Evolutionary conservation across 2,797 vertebrate species (phyloP), one percentile per base, ranked within the genome.

Genomic region (Eremophila alpestris): DNA sequence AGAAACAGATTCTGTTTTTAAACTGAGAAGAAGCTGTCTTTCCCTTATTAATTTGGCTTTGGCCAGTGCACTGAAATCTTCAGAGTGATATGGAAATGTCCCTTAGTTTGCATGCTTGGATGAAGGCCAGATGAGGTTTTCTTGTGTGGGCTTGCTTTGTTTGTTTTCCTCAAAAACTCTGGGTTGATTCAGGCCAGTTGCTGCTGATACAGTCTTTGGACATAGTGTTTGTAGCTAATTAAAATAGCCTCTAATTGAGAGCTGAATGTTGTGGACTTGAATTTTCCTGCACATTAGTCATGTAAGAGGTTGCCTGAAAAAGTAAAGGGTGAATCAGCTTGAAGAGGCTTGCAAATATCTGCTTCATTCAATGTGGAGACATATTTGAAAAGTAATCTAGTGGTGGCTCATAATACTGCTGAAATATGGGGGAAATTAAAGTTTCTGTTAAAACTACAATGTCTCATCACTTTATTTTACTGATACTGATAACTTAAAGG

Each of bases 101-200:
- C 51, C 40, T 89, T 85, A 68, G 58, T 91, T 90, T 58, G 51
- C 4, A 3, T 71, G 56, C 51, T 79, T 96, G 90, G 83, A 64
- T 0, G 3, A 60, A 82, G 45, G 86, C 77, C 90, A 92, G 67
- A 59, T 75, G 74, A 77, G 46, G 46, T 92, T 94, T 94, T 87
- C 64, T 84, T 89, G 29, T 90, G 90, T 70, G 78, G 75, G 59
- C 74, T 93, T 1, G 13, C 90, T 90, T 93, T 91, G 70, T 93
- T 96, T 95, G 84, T 94, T 94, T 95, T 93, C 45, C 45, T 91
- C 46, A 84, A 69, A 91, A 95, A 43, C 83, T 51, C 16, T 91
- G 40, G 71, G 70, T 78, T 89, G 41, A 64, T 93, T 93, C 54
- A 73, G 79, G 69, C 78, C 71, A 68, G 68, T 95, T 86, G 52